phyloP scores from a whole-genome alignment of 92 coral and sea anemone genomes.

The Hydrozoanthus gracilis region DNA sequence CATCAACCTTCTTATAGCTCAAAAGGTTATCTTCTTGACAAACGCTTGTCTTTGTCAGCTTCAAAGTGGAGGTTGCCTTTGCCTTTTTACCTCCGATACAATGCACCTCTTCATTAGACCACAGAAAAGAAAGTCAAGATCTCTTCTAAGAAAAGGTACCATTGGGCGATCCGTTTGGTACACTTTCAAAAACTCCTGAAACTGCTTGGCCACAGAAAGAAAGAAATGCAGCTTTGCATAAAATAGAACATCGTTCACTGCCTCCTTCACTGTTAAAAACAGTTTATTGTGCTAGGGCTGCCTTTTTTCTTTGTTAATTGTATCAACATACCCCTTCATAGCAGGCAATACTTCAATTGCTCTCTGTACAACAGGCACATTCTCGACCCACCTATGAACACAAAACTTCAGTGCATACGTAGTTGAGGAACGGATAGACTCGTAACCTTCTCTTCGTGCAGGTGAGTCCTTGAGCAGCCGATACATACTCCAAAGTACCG shows the following conservation, averaged over 20 bases:
- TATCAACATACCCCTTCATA: conserved; percentile 47
- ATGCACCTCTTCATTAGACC: conserved; percentile 45
- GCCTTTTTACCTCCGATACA: conserved; percentile 27
- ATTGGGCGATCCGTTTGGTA: conserved; percentile 39
- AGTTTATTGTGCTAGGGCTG: conserved; percentile 49
- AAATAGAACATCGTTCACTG: conserved; percentile 53
- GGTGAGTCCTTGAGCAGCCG: conserved; percentile 51
- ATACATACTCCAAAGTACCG: conserved; percentile 53
- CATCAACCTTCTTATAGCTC: conserved; percentile 34
- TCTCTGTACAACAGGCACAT: conserved; percentile 44
- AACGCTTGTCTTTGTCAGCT: conserved; percentile 38
- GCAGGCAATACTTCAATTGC: conserved; percentile 48
- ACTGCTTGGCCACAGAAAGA: conserved; percentile 44
- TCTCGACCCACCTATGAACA: conserved; percentile 50
- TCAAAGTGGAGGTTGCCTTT: conserved; percentile 40
- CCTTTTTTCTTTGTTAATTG: conserved; percentile 35
- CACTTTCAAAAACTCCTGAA: conserved; percentile 39
- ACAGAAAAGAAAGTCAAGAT: conserved; percentile 33
- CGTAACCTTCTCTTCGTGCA: conserved; percentile 56
- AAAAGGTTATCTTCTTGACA: conserved; percentile 26
- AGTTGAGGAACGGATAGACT: conserved; percentile 42
- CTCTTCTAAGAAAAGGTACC: conserved; percentile 42
- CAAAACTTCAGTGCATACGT: conserved; percentile 47
- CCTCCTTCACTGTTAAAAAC: conserved; percentile 62
- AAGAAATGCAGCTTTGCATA: conserved; percentile 60